Conservation (phyloP, 2,797 vertebrate genomes). For the Meriones psammophilus region DNA sequence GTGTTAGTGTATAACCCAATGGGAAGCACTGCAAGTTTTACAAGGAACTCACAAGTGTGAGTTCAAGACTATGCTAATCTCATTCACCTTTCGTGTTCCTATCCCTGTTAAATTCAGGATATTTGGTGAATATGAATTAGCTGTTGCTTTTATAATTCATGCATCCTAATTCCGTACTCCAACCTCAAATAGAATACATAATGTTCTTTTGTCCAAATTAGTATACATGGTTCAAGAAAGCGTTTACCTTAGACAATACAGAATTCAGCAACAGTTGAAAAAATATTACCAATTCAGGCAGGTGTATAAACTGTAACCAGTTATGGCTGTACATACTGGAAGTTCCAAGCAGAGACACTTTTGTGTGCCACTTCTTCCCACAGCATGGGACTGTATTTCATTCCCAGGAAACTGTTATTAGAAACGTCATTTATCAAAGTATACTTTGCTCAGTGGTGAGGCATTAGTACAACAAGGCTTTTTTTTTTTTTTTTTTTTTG, state of each 20-base stretch:
- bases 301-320: neutral
- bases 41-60: neutral
- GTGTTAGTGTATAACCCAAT: neutral
- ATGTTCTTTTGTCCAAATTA: conserved; percentile 29
- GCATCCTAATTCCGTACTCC: neutral
- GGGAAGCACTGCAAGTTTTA: neutral
- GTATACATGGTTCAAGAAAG: neutral
- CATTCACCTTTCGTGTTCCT: neutral
- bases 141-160: neutral
- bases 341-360: neutral
- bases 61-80: neutral
- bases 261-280: neutral
- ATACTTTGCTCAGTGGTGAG: neutral
- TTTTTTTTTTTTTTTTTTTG: neutral
- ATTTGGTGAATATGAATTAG: neutral
- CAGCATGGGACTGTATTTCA: neutral
- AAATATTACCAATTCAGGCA: neutral
- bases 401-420: neutral
- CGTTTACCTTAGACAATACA: neutral
- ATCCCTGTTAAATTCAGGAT: neutral
- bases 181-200: conserved; percentile 14
- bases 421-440: conserved; percentile 24
- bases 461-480: neutral
- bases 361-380: neutral
- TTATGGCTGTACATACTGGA: neutral